These are phyloP conservation scores for Dicerorhinus sumatrensis DNA, from an alignment of 2,113 vertebrate species.

Conservation along the genomic window DNA sequence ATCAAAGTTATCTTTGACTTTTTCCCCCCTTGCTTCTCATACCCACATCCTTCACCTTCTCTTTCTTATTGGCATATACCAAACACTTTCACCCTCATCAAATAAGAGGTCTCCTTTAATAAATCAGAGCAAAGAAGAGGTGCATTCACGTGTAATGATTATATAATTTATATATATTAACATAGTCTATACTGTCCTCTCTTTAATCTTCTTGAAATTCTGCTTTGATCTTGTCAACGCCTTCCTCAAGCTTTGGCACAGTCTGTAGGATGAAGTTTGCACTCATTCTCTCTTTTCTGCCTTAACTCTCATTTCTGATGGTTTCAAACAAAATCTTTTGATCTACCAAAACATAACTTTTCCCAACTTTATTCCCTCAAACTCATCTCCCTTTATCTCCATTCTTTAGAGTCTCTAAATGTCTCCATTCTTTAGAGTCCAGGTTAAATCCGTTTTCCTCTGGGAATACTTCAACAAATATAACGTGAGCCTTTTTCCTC, in stretches of 20 bases:
- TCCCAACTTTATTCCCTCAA: neutral
- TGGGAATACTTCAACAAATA: neutral
- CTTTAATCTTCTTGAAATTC: neutral
- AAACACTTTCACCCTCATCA: neutral
- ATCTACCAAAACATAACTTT: neutral
- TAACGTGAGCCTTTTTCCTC: neutral
- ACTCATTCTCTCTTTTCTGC: neutral
- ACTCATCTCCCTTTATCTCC: neutral
- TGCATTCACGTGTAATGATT: too few relatives aligned
- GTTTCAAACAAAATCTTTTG: neutral
- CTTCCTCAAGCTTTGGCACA: neutral
- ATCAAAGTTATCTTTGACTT: neutral
- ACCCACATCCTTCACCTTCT: neutral
- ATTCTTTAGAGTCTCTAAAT: neutral
- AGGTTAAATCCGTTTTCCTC: neutral
- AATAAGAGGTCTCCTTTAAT: neutral
- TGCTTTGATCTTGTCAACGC: neutral
- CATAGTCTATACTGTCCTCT: fast-evolving
- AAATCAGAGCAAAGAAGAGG: too few relatives aligned
- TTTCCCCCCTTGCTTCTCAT: neutral
- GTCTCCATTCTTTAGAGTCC: neutral
- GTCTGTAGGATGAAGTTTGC: neutral
- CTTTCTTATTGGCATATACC: neutral
- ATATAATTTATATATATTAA: too few relatives aligned
- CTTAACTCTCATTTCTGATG: neutral